Conservation (phyloP, 2,797 vertebrate genomes). For the Poecilia velifera region DNA sequence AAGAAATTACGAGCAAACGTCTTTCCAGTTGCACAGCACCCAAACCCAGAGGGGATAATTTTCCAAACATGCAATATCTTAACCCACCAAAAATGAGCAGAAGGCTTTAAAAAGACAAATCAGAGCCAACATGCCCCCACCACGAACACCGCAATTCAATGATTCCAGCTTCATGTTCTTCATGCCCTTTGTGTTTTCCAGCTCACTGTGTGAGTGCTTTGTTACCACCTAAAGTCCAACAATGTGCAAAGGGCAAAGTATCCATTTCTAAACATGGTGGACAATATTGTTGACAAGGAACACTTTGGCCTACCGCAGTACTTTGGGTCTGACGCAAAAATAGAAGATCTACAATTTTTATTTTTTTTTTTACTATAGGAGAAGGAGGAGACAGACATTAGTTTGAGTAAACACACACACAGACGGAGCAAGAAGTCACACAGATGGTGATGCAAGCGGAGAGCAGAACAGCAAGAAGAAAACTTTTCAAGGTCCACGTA, state of each 20-base stretch:
- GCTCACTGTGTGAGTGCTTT: not conserved
- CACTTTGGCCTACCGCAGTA: slow-evolving; percentile 20
- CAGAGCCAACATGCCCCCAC: not conserved
- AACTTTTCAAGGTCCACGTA: slow-evolving; percentile 33
- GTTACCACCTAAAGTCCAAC: slow-evolving; percentile 16
- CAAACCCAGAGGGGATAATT: not conserved
- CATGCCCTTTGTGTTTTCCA: not conserved
- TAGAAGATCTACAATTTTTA: slow-evolving; percentile 22
- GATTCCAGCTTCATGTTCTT: not conserved
- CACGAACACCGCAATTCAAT: not conserved
- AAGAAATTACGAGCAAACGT: not conserved
- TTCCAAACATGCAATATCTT: not conserved
- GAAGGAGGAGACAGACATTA: slow-evolving; percentile 44
- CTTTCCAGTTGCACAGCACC: not conserved
- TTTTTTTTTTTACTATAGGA: slow-evolving; percentile 29
- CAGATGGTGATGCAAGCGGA: slow-evolving; percentile 51
- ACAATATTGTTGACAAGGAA: slow-evolving; percentile 32
- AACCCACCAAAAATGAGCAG: not conserved
- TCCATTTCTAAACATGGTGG: slow-evolving; percentile 25
- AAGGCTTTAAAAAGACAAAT: not conserved
- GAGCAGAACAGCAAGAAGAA: slow-evolving; percentile 40
- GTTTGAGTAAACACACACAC: slow-evolving; percentile 12
- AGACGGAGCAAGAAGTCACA: slow-evolving; percentile 33
- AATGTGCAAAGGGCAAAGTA: slow-evolving; percentile 12
- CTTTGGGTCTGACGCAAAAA: slow-evolving; percentile 48